Evolutionary conservation across 1,140 invertebrate species (phyloP).

Genomic region (Piezodorus guildinii): DNA sequence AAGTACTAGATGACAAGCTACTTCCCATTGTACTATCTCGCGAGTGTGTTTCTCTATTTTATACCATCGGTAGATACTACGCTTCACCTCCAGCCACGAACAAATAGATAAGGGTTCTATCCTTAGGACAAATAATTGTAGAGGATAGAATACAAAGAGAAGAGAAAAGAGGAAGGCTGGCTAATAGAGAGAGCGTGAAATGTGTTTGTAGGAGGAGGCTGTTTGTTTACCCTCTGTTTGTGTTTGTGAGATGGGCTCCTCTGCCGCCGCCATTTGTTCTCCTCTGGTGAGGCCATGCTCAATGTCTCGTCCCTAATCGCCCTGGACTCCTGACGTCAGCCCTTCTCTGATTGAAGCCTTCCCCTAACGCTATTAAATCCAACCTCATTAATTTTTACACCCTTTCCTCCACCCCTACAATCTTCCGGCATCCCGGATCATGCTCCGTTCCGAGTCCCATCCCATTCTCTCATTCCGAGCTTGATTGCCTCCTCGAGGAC

Average conservation of each 20-base stretch:
- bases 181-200: background rate
- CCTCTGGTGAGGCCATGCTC: background rate
- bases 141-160: background rate
- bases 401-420: background rate
- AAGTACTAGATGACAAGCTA: too few relatives aligned
- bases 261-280: too few relatives aligned
- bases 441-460: too few relatives aligned
- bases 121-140: too few relatives aligned
- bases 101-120: too few relatives aligned
- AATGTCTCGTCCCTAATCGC: constrained; percentile 10
- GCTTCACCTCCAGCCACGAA: too few relatives aligned
- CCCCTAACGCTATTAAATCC: background rate
- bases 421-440: too few relatives aligned
- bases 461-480: too few relatives aligned
- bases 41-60: too few relatives aligned
- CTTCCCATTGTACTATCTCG: too few relatives aligned
- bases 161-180: background rate
- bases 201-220: background rate
- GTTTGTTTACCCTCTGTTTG: background rate
- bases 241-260: background rate
- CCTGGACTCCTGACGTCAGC: constrained; percentile 1
- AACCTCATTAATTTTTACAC: background rate
- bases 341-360: constrained; percentile 5
- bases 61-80: too few relatives aligned
- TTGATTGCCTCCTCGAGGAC: too few relatives aligned